Base-by-base conservation (phyloP, 2,113 vertebrate genomes). In the Chaetura pelagica region DNA sequence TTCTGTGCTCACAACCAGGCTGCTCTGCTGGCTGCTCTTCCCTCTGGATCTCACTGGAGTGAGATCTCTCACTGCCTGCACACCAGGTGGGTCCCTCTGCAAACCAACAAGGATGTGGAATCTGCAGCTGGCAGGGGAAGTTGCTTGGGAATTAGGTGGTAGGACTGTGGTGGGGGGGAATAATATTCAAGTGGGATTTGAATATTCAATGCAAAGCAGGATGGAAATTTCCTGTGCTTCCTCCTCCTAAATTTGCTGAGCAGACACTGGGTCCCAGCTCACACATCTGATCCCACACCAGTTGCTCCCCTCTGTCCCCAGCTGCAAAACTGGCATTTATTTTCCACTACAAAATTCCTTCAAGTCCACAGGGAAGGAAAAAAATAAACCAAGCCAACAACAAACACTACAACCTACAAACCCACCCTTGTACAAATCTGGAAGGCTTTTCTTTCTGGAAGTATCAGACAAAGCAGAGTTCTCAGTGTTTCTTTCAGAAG, bases 101-200 rank as follows among this genome's bases (percentile, higher is more conserved):
- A 0, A 81, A 59, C 68, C 5, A 5, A 11, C 5, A 5, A 9
- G n/a, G 29, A 4, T 1, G 0, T 1, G 12, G 48, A 58, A 15
- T 9, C 17, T 2, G 1, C 61, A 34, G 82, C 44, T n/a, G 49
- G 16, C 34, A 3, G 66, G 61, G 80, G 29, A 44, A 89, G 52
- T 29, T 21, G 51, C n/a, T 66, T 15, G 30, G 76, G 67, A 83
- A 49, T 29, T 10, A 44, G 9, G 19, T 0, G 13, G 26, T 14
- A 48, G 77, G 57, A 44, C 3, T 4, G 12, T 30, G 67, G 48
- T 46, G 62, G 62, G 57, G 10, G 5, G 55, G 52, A 58, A 66
- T 12, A 54, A 78, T 21, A 16, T 12, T 59, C 44, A 38, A 61
- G 74, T 15, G 66, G 34, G 78, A 62, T 64, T 74, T 12, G 74